Base-by-base conservation (phyloP, 2,888 invertebrate genomes). In the Ischnura elegans region DNA sequence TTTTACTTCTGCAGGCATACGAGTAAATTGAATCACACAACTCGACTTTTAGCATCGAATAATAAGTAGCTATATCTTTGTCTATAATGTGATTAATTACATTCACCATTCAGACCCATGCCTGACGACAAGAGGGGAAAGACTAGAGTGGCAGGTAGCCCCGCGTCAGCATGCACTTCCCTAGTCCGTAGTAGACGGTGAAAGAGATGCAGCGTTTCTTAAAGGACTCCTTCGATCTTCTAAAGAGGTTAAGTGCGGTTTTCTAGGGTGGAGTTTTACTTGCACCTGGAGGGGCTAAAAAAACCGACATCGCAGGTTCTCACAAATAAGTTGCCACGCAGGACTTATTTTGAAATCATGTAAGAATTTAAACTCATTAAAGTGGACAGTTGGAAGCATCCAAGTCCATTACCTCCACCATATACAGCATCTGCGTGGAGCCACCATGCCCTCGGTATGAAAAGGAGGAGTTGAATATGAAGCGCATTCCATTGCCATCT, bases 331-430 rank as follows among this genome's bases (percentile, higher is more conserved):
- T 36, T 76, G 76, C 29, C 36, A 76, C 36, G 36, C 76, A 16
- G 1, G 10, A 16, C 5, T 3, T 2, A 36, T 36, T 76, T 76
- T 76, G 76, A 36, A 29, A 29, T 76, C 29, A 36, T 25, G 36
- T 25, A 76, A 76, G 76, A 76, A 76, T 76, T 76, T 76, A 0
- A 76, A 76, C 76, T 76, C 76, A 76, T 76, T 76, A 76, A 13
- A 10, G 25, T n/a, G 36, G 8, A 76, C 76, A 76, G 29, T 36
- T 2, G 76, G 29, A 10, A 36, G 16, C 29, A 76, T 36, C 76
- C 76, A 8, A 76, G 10, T 36, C 76, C 25, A 29, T 76, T 76
- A 76, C 13, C 36, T 36, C 76, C 6, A 76, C 76, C 29, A 13
- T 13, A 29, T 36, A 8, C 29, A 29, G 8, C 10, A 76, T 13